Percentiles rank a stretch among this genome's conserved stretches.
Conservation (phyloP, 2,888 invertebrate species). For the Lepidocyrtinus sp. region DNA sequence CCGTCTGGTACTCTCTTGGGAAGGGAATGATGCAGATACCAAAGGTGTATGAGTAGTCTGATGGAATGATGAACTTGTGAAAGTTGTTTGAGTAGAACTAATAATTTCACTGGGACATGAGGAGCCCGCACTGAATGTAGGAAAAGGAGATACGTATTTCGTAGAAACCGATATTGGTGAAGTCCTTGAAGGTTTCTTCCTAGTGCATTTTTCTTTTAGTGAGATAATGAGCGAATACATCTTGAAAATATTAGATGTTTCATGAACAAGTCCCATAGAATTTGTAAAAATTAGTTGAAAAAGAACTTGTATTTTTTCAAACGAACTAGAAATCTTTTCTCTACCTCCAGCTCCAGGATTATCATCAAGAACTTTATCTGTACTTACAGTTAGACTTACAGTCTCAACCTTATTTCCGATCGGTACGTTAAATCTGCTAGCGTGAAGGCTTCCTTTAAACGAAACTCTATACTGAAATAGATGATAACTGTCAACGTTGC, state of each 20-base stretch:
- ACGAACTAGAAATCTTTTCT: too few species aligned
- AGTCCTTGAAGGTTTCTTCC: too few species aligned
- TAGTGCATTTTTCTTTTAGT: too few species aligned
- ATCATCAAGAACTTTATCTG: too few species aligned
- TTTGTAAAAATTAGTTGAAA: neutral
- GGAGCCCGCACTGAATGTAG: constrained; percentile 8
- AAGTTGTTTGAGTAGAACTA: neutral
- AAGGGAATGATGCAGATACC: neutral
- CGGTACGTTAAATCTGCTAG: neutral
- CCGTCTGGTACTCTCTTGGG: too few species aligned
- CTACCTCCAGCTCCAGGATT: too few species aligned
- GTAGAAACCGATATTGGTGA: neutral
- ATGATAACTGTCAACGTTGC: constrained; percentile 3
- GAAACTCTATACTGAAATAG: neutral
- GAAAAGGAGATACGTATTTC: neutral
- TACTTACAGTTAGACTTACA: neutral
- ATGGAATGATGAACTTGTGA: neutral
- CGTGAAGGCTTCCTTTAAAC: neutral
- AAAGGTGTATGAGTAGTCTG: neutral
- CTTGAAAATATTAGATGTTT: neutral
- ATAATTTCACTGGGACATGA: neutral
- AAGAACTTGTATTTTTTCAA: too few species aligned
- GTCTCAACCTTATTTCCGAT: neutral
- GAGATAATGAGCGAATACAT: neutral
- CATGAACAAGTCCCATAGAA: neutral